A percentile compares a stretch with the other conserved stretches of the same genome.
Conservation (phyloP, 2,888 invertebrate genomes). For the Chromoteleia sp. region DNA sequence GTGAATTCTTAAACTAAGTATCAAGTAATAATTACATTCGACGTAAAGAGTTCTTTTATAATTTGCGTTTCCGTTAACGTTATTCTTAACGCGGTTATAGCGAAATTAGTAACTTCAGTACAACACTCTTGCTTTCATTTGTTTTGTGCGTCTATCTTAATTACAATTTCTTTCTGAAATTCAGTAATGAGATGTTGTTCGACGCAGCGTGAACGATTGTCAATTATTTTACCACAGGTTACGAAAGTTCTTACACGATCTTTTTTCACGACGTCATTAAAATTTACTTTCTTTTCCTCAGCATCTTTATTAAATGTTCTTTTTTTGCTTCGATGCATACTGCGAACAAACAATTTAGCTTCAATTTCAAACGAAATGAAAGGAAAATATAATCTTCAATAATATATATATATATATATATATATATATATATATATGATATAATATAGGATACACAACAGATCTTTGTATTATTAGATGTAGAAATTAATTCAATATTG, state of each 20-base stretch:
- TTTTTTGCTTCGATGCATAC: neutral
- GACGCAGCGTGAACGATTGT: constrained; percentile 35
- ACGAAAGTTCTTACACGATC: constrained; percentile 43
- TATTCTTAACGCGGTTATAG: constrained; percentile 29
- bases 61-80: constrained; percentile 23
- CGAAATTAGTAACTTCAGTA: constrained; percentile 32
- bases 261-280: constrained; percentile 25
- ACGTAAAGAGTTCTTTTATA: constrained; percentile 1
- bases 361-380: too few relatives aligned
- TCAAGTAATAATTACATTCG: constrained; percentile 11
- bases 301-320: neutral
- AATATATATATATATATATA: too few relatives aligned
- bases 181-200: constrained; percentile 24
- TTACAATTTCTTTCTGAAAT: constrained; percentile 42
- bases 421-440: too few relatives aligned
- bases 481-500: too few relatives aligned
- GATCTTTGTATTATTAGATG: too few relatives aligned
- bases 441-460: too few relatives aligned
- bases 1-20: neutral
- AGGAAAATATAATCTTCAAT: too few relatives aligned
- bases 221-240: constrained; percentile 38
- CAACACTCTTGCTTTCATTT: constrained; percentile 36
- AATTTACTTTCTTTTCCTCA: constrained; percentile 27
- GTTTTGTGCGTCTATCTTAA: constrained; percentile 44
- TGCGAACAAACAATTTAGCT: too few relatives aligned